Percentiles rank a stretch among this genome's conserved stretches.
Conservation (phyloP, 2,797 vertebrate species). For the Gephyroberyx darwinii region DNA sequence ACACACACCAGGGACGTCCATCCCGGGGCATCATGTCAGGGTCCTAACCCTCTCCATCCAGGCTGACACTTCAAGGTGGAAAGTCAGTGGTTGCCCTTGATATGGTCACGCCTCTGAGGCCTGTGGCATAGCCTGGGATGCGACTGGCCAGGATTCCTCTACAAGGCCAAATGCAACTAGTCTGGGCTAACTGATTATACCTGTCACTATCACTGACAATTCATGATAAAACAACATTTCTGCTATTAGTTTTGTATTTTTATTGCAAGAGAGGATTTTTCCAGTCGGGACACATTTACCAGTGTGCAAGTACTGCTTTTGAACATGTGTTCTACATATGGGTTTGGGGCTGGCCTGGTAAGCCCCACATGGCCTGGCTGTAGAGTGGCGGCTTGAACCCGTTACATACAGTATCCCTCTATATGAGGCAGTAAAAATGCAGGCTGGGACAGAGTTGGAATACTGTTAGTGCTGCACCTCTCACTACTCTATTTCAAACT, state of each 20-base stretch:
- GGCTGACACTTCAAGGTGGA: constrained; percentile 2
- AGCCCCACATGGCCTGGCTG: constrained; percentile 16
- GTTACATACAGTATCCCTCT: constrained; percentile 19
- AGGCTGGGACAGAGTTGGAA: constrained; percentile 35
- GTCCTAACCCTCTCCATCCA: constrained; percentile 1
- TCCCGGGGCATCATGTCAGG: neutral
- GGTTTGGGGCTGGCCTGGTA: constrained; percentile 15
- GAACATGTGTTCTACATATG: constrained; percentile 54
- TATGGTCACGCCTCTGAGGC: neutral
- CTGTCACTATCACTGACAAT: neutral
- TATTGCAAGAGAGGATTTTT: constrained; percentile 11
- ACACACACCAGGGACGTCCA: neutral
- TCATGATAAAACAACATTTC: neutral
- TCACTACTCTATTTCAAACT: constrained; percentile 32
- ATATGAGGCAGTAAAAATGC: constrained; percentile 34
- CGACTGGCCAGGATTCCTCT: neutral
- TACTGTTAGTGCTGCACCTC: constrained; percentile 34
- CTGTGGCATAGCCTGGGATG: neutral
- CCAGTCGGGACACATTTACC: constrained; percentile 3
- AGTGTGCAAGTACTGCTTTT: constrained; percentile 11
- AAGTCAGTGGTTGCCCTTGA: neutral
- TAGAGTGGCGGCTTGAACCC: constrained; percentile 11
- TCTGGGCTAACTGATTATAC: neutral
- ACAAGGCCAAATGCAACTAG: neutral
- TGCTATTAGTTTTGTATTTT: constrained; percentile 22